These are phyloP conservation scores for Anseranas semipalmata DNA, from an alignment of 2,113 vertebrate genomes.

Conservation along the genomic window DNA sequence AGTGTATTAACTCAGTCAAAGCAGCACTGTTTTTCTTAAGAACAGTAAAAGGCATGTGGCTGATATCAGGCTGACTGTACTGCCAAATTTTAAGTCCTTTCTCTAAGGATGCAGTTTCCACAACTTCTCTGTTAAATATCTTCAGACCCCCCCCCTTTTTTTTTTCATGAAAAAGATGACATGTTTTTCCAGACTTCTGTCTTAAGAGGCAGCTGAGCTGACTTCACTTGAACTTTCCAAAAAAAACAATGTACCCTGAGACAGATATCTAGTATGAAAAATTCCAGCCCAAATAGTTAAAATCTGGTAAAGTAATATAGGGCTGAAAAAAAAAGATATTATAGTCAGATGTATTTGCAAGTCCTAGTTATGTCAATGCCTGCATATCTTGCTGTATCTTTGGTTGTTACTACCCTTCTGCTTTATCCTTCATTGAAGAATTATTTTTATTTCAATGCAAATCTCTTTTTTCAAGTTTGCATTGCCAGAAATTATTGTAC, in stretches of 20 bases:
- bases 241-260: neutral
- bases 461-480: neutral
- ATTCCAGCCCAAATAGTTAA: constrained; percentile 6
- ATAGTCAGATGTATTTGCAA: neutral
- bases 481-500: neutral
- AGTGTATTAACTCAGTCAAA: neutral
- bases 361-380: neutral
- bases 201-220: neutral
- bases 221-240: neutral
- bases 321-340: neutral
- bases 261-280: neutral
- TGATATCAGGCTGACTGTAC: constrained; percentile 10
- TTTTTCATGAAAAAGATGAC: neutral
- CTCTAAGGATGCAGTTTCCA: neutral
- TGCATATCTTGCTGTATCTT: neutral
- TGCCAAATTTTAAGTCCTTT: constrained; percentile 10
- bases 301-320: neutral
- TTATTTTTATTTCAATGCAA: neutral
- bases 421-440: neutral
- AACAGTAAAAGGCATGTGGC: neutral
- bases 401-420: neutral
- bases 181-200: constrained; percentile 37
- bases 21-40: neutral
- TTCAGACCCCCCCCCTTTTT: neutral
- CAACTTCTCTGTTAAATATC: constrained; percentile 12